A percentile compares a stretch with the other conserved stretches of the same genome.
Evolutionary conservation across 2,797 vertebrate species (phyloP).

Genomic region (Microctenopoma stevenorrisi): DNA sequence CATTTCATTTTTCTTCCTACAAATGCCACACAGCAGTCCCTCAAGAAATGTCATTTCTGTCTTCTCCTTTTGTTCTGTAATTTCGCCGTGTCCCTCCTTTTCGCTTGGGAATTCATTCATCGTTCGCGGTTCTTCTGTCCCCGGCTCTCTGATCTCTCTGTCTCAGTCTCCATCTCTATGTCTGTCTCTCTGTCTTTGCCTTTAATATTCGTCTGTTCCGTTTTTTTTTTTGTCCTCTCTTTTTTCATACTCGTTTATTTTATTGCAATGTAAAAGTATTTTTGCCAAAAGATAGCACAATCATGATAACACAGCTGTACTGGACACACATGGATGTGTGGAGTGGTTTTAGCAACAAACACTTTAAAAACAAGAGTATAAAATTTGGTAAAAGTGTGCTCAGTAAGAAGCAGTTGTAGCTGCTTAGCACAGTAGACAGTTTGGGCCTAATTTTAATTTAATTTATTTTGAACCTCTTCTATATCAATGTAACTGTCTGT

Average conservation of each 20-base stretch:
- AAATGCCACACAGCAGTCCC: slow-evolving; percentile 83
- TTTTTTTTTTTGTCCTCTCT: slow-evolving; percentile 12
- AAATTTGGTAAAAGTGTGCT: background rate
- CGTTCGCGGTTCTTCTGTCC: slow-evolving; percentile 70
- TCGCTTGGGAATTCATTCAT: slow-evolving; percentile 79
- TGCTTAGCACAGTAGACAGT: background rate
- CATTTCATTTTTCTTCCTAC: slow-evolving; percentile 81
- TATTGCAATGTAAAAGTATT: slow-evolving; percentile 33
- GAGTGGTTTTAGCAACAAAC: background rate
- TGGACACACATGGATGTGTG: background rate
- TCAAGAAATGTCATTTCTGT: slow-evolving; percentile 83
- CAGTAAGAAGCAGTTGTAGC: background rate
- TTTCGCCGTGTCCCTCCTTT: slow-evolving; percentile 77
- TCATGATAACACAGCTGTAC: slow-evolving; percentile 24
- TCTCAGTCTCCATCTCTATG: slow-evolving; percentile 59
- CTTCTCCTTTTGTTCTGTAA: slow-evolving; percentile 81
- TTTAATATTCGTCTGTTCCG: slow-evolving; percentile 39
- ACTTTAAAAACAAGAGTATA: background rate
- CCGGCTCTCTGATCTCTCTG: slow-evolving; percentile 76
- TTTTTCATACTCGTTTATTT: slow-evolving; percentile 23
- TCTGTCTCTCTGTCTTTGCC: slow-evolving; percentile 72
- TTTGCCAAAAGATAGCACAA: slow-evolving; percentile 25
- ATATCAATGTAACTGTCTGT: background rate
- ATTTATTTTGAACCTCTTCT: background rate
- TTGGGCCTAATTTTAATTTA: background rate